Percentiles rank a stretch among this genome's conserved stretches.
phyloP scores from a whole-genome alignment of 92 coral and sea anemone species.

The Ricordea florida region DNA sequence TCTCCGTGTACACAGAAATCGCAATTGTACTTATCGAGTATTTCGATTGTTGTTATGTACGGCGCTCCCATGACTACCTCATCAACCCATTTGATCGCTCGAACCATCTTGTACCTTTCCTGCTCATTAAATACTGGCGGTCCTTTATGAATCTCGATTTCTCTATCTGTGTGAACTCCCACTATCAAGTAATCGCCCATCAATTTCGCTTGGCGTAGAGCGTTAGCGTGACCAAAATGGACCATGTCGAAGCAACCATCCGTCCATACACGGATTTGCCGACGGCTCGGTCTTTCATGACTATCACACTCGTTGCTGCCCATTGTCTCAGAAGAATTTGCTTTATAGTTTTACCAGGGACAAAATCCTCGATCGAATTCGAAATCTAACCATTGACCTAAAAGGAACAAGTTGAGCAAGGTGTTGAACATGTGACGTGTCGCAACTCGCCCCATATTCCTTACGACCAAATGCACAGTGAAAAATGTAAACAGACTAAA shows the following conservation, averaged over 20 bases:
- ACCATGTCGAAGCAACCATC: constrained; percentile 99
- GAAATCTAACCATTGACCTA: background rate
- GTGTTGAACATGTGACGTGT: background rate
- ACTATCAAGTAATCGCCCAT: constrained; percentile 94
- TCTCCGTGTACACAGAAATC: constrained; percentile 99
- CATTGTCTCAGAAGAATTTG: background rate
- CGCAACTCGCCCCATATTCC: background rate
- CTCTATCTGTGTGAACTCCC: constrained; percentile 97
- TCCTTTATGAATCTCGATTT: constrained; percentile 90
- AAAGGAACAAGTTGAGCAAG: too few relatives aligned
- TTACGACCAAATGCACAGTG: too few relatives aligned
- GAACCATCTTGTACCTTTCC: constrained; percentile 96
- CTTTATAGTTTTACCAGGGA: background rate
- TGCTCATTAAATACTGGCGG: constrained; percentile 94
- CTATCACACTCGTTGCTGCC: background rate
- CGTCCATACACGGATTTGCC: constrained; percentile 95
- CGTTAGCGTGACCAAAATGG: constrained; percentile 99
- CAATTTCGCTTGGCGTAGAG: constrained; percentile 96
- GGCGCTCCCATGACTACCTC: constrained; percentile 94
- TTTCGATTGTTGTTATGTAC: constrained; percentile 89
- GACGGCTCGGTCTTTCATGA: constrained; percentile 49
- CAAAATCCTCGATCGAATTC: background rate
- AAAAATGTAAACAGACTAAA: too few relatives aligned
- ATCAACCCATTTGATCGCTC: constrained; percentile 99
- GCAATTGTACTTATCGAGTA: constrained; percentile 72